A percentile compares a stretch with the other conserved stretches of the same genome.
These are phyloP conservation scores for Xiphophorus hellerii DNA, from an alignment of 2,113 vertebrate species.

Conservation along the genomic window DNA sequence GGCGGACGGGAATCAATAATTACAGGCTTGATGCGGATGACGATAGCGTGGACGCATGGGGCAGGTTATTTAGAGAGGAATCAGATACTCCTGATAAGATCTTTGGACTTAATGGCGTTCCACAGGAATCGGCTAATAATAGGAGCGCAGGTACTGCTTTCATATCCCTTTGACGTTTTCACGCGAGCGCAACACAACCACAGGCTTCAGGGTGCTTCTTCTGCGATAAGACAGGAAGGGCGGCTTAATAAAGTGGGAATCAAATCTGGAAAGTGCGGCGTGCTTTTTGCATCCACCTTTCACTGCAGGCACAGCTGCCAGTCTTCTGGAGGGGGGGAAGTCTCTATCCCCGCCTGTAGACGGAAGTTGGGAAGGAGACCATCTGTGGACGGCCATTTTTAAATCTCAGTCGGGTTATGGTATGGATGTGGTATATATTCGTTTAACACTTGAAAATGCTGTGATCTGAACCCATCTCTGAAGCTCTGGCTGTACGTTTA, in stretches of 20 bases:
- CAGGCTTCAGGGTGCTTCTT: no score
- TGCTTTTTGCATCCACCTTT: background rate
- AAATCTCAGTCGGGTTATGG: no score
- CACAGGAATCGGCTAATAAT: slow-evolving; percentile 2
- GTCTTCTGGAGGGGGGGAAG: background rate
- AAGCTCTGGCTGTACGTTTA: background rate
- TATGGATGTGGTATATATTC: no score
- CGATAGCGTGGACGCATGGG: slow-evolving; percentile 6
- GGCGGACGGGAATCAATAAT: slow-evolving; percentile 9
- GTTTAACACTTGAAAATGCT: no score
- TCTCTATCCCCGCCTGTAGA: no score
- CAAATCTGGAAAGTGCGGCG: background rate
- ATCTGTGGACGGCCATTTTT: no score
- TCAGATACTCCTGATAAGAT: slow-evolving; percentile 25
- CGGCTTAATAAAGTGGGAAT: background rate
- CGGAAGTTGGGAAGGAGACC: no score
- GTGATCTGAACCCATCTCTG: no score
- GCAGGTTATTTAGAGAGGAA: slow-evolving; percentile 28
- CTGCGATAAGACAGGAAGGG: no score
- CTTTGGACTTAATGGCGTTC: slow-evolving; percentile 31
- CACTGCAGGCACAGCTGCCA: background rate
- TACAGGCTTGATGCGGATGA: background rate
- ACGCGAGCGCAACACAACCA: no score
- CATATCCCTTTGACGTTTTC: background rate
- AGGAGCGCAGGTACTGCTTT: background rate